A percentile compares a stretch with the other conserved stretches of the same genome.
Evolutionary conservation across 2,888 invertebrate species (phyloP).

Genomic region (Automeris io): DNA sequence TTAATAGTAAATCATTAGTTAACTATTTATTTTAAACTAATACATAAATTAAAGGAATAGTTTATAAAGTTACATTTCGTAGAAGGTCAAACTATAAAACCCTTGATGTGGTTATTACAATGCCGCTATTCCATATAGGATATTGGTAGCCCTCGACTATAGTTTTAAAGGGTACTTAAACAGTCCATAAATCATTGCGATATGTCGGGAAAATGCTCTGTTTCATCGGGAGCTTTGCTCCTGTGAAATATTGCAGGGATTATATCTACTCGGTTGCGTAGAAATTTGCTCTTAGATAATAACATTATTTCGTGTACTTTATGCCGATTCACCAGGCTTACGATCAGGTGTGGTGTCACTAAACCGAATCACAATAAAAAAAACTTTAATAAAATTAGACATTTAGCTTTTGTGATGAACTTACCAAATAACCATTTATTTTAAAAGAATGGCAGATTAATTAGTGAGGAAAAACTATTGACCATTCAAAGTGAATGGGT

Average conservation of each 20-base stretch:
- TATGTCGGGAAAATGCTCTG: conserved; percentile 61
- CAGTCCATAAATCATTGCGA: conserved; percentile 70
- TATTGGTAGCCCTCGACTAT: conserved; percentile 48
- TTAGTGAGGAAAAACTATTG: conserved; percentile 42
- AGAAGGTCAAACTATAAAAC: not conserved
- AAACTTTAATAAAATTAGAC: too few species aligned
- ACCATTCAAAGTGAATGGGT: conserved; percentile 50
- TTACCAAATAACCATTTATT: not conserved
- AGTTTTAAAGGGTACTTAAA: conserved; percentile 68
- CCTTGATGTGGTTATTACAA: conserved; percentile 9
- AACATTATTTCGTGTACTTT: conserved; percentile 15
- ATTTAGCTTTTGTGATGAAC: too few species aligned
- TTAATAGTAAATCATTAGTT: too few species aligned
- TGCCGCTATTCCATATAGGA: conserved; percentile 22
- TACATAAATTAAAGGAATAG: not conserved
- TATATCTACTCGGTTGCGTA: conserved; percentile 48
- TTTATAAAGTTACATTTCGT: not conserved
- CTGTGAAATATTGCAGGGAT: conserved; percentile 62
- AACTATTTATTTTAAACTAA: too few species aligned
- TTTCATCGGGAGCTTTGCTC: conserved; percentile 60
- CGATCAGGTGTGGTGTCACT: too few species aligned
- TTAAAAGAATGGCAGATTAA: conserved; percentile 25
- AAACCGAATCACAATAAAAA: too few species aligned
- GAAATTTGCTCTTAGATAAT: conserved; percentile 29
- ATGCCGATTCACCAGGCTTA: too few species aligned